Evolutionary conservation across 2,797 vertebrate species (phyloP), one percentile per base, ranked within the genome.

Genomic region (Enteromius treurensis): DNA sequence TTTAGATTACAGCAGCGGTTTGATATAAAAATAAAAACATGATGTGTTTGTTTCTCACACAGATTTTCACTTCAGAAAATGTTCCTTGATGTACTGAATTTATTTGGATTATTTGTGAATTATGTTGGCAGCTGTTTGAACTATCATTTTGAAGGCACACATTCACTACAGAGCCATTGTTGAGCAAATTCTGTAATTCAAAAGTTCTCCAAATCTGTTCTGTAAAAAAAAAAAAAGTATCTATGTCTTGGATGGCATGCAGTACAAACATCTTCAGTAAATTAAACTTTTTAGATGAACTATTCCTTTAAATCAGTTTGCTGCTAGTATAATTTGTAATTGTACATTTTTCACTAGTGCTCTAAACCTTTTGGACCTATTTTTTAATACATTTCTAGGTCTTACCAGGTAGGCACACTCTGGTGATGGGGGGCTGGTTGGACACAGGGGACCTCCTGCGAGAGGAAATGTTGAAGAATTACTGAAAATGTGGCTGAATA

Each of bases 371-470:
- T 34, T 53, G 26, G 47, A 74, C 29, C 29, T 7, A 1, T n/a
- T 21, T 74, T 74, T 21, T 32, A 7, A 74, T 26, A 76, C 3
- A 17, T 42, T 58, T 76, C 23, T 58, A 75, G 29, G 37, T 69
- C 95, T 0, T 94, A 97, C 96, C 96, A 93, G 95, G 95, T 80
- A 95, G 93, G 90, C 94, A 96, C 87, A 95, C 93, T 92, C 93
- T 95, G 92, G 95, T 93, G 83, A 95, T 90, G 26, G 95, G 89
- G 17, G 96, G 95, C 88, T 96, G 96, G 84, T 91, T 95, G 26
- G 93, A 89, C 21, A 92, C 95, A 70, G 96, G 96, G 67, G 96
- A 96, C 89, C 96, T 95, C 94, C 96, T 97, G 89, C 49, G 53
- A 76, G 87, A 70, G 34, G 29, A 73, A 51, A 85, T 73, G 67